These are phyloP conservation scores for Teinopalpus imperialis DNA, from an alignment of 2,888 invertebrate species.

Conservation along the genomic window DNA sequence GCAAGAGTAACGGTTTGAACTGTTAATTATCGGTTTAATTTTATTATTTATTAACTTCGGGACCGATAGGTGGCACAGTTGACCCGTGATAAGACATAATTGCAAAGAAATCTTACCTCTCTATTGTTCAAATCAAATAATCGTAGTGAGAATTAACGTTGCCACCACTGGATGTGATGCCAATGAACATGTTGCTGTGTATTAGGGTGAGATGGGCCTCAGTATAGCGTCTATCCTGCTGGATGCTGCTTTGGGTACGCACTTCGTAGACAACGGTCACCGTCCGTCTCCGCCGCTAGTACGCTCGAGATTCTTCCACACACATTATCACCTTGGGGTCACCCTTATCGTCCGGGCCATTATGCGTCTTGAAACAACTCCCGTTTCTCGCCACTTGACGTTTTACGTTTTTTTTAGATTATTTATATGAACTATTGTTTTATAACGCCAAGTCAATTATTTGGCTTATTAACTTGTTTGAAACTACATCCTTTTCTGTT, in stretches of 20 bases:
- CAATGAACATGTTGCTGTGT: conserved; percentile 75
- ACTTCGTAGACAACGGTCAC: conserved; percentile 30
- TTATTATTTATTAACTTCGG: conserved; percentile 46
- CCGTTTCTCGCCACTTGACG: conserved; percentile 31
- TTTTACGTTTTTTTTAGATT: conserved; percentile 1
- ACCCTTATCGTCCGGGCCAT: conserved; percentile 62
- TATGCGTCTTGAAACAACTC: conserved; percentile 55
- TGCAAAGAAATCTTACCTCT: conserved; percentile 51
- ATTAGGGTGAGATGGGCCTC: conserved; percentile 26
- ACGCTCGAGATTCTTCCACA: conserved; percentile 43
- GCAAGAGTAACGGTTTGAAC: conserved; percentile 5
- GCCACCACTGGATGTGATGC: conserved; percentile 73
- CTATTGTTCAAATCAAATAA: conserved; percentile 70
- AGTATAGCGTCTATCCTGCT: conserved; percentile 30
- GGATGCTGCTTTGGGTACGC: conserved; percentile 40
- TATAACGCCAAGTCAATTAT: no score
- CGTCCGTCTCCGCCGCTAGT: conserved; percentile 31
- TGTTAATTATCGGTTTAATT: conserved; percentile 29
- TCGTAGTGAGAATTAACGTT: conserved; percentile 79
- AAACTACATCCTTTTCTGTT: no score
- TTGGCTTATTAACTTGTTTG: no score
- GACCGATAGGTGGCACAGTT: conserved; percentile 32
- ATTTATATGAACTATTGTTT: no score
- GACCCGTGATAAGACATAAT: conserved; percentile 48
- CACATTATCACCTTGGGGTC: conserved; percentile 62